Base-by-base conservation (phyloP, 2,797 vertebrate genomes). In the Poecile montanus region DNA sequence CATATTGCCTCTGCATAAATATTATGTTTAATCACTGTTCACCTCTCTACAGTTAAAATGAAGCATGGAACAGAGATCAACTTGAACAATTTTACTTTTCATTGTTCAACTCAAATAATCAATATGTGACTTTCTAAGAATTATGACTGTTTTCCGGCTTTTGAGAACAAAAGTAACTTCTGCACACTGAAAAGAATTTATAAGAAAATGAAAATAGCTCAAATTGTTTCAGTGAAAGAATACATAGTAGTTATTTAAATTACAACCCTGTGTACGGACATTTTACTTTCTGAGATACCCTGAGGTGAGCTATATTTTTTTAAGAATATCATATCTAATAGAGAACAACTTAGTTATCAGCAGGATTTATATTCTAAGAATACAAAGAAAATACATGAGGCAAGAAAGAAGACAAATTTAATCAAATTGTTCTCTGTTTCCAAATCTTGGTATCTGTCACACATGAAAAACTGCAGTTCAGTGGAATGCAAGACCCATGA, bases 121-220 rank as follows among this genome's bases (percentile, higher is more conserved):
- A n/a, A 44, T 88, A 50, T 32, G 3, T 51, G 51, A 83, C 32
- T 63, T 74, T 82, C 65, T 85, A 76, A 76, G 75, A 94, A 77
- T 58, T 42, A 72, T 67, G 53, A 79, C 58, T 61, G 29, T 44
- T 74, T 81, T 85, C 70, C 50, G 40, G 29, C 25, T 79, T 91
- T 71, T 81, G 61, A 85, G 56, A 82, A 75, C 23, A 91, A 79
- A 87, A 96, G 85, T 77, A 85, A 86, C 68, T 71, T 70, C 47
- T 63, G 21, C 42, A 75, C 79, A 79, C 32, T 63, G 40, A 79
- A 76, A 78, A 79, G 48, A 67, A 68, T 26, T 80, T 61, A 60
- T 60, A 34, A 68, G 65, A 80, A 27, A 77, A 44, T 45, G 3
- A 54, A 90, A 89, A 85, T 72, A 86, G 45, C 57, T 73, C 66